Conservation (phyloP, 2,888 invertebrate species). For the Pediacus dermestoides region DNA sequence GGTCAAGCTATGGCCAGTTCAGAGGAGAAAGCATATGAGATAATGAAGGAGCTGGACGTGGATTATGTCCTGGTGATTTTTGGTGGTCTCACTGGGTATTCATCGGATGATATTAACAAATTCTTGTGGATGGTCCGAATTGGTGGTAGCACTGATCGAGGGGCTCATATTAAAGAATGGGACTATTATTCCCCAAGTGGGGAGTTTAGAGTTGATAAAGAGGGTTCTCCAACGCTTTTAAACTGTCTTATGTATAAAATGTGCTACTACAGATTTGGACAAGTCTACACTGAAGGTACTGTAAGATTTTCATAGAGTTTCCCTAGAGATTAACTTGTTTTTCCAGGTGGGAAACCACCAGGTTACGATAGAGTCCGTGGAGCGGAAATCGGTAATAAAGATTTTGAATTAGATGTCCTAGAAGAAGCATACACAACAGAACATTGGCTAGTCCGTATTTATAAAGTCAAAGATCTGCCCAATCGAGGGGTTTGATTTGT, state of each 20-base stretch:
- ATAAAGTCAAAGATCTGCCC: conserved; percentile 92
- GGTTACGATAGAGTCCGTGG: conserved; percentile 95
- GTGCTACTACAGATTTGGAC: conserved; percentile 97
- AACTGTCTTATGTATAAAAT: conserved; percentile 99
- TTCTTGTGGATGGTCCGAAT: conserved; percentile 99
- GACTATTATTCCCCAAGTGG: conserved; percentile 96
- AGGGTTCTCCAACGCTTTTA: conserved; percentile 85
- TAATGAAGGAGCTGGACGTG: conserved; percentile 95
- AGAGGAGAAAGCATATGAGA: conserved; percentile 96
- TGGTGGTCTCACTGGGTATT: conserved; percentile 97
- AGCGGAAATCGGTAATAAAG: conserved; percentile 98
- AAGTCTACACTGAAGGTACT: conserved; percentile 89
- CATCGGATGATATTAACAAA: conserved; percentile 98
- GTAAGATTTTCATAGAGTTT: conserved; percentile 39
- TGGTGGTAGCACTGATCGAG: conserved; percentile 86
- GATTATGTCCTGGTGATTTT: conserved; percentile 98
- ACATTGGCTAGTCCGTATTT: conserved; percentile 98
- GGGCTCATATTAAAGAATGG: conserved; percentile 91
- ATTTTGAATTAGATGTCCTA: conserved; percentile 95
- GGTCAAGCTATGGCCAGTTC: conserved; percentile 98
- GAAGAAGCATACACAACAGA: conserved; percentile 99
- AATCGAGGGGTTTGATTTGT: conserved; percentile 73
- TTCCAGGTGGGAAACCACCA: conserved; percentile 75
- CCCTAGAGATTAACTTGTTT: conserved; percentile 12
- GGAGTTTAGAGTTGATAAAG: conserved; percentile 94